Evolutionary conservation across 1,140 invertebrate genomes (phyloP).

Genomic region (Drosophila pruinosa): DNA sequence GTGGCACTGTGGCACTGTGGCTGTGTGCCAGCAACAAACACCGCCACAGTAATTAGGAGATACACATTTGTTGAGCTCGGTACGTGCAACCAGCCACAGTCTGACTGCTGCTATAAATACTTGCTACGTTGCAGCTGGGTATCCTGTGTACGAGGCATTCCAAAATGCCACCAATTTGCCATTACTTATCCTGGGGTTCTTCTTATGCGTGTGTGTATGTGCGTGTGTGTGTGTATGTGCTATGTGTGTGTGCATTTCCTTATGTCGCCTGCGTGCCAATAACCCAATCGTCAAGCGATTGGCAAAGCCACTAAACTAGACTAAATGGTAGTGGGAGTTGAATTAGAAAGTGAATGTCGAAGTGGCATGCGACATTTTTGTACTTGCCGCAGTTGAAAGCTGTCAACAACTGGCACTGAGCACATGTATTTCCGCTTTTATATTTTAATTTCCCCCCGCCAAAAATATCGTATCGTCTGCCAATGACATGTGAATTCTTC

Average conservation of each 20-base stretch:
- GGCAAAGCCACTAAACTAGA: background rate
- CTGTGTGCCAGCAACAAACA: conserved; percentile 4
- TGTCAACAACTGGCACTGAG: background rate
- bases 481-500: conserved; percentile 27
- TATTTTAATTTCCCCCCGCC: conserved; percentile 19
- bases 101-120: conserved; percentile 47
- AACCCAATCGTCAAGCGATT: no score
- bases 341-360: no score
- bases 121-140: conserved; percentile 47
- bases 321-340: background rate
- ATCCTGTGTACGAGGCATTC: conserved; percentile 18
- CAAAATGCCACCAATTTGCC: conserved; percentile 66
- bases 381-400: background rate
- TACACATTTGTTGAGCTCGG: conserved; percentile 41
- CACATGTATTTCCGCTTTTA: conserved; percentile 20
- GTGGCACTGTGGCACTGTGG: background rate
- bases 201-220: conserved; percentile 41
- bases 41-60: conserved; percentile 63
- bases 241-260: conserved; percentile 50
- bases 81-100: conserved; percentile 31
- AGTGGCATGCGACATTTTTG: conserved; percentile 10
- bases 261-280: conserved; percentile 64
- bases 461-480: conserved; percentile 1
- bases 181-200: conserved; percentile 70
- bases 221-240: conserved; percentile 30